A percentile compares a stretch with the other conserved stretches of the same genome.
phyloP scores from a whole-genome alignment of 2,888 invertebrate genomes.

The Platycheirus albimanus region DNA sequence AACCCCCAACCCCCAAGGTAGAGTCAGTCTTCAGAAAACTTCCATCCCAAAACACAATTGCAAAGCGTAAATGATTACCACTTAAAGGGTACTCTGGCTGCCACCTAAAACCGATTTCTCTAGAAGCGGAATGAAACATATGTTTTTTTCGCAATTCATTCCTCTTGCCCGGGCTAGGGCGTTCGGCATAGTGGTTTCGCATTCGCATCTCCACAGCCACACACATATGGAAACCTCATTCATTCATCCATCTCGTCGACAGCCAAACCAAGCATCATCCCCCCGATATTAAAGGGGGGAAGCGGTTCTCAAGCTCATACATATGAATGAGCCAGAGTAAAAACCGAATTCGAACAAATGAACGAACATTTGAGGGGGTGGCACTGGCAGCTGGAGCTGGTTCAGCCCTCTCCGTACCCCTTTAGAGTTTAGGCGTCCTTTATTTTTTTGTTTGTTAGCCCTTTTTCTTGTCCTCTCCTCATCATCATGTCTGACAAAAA shows the following conservation, averaged over 20 bases:
- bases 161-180: slow-evolving; percentile 16
- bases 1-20: slow-evolving; percentile 2
- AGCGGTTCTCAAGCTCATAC: slow-evolving; percentile 60
- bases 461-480: slow-evolving; percentile 54
- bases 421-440: slow-evolving; percentile 30
- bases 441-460: slow-evolving; percentile 23
- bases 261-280: slow-evolving; percentile 35
- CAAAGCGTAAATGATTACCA: slow-evolving; percentile 83
- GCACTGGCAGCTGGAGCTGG: too few relatives aligned
- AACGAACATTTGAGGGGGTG: slow-evolving; percentile 52
- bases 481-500: slow-evolving; percentile 37
- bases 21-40: slow-evolving; percentile 12
- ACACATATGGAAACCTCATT: slow-evolving; percentile 52
- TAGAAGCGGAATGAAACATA: slow-evolving; percentile 77
- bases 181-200: not conserved
- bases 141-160: slow-evolving; percentile 74
- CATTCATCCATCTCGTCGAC: slow-evolving; percentile 70
- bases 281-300: slow-evolving; percentile 14
- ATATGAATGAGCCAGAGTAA: slow-evolving; percentile 70
- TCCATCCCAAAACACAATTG: slow-evolving; percentile 77
- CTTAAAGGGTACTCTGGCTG: slow-evolving; percentile 82
- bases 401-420: slow-evolving; percentile 53
- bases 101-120: slow-evolving; percentile 82
- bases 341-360: slow-evolving; percentile 71
- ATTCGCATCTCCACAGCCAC: slow-evolving; percentile 5